Base-by-base conservation (phyloP, 2,113 vertebrate genomes). In the Vulpes vulpes region DNA sequence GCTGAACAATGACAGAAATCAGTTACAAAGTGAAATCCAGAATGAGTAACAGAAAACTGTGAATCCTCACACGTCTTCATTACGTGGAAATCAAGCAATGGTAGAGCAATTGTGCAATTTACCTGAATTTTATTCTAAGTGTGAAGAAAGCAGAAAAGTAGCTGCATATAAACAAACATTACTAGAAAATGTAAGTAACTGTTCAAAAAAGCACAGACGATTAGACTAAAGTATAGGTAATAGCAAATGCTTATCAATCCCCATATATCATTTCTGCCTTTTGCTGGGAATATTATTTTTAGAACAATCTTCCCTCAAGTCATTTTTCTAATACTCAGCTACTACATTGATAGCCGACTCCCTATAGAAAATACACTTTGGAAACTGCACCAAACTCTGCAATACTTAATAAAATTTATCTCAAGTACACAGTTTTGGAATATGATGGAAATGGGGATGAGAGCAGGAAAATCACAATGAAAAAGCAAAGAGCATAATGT, bases 351-450 rank as follows among this genome's bases (percentile, higher is more conserved):
- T 27, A 95, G 76, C 12, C 93, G 55, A 96, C 88, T 86, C 74
- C 85, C 89, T 82, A 94, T 93, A 92, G 95, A 96, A 95, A 92
- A 71, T 57, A 57, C 7, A 62, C 80, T 86, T 95, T 88, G 71
- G 16, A 97, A 98, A 94, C 79, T 96, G n/a, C 25, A 79, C 55
- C 59, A 71, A 85, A 92, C 35, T 85, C 60, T 92, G 85, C 38
- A 97, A 76, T 95, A 80, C 79, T 86, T 95, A 91, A 92, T 95
- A 96, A 91, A 87, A 95, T 96, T 93, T 96, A 94, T 93, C 94
- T 96, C 78, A 93, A 89, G 79, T 49, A 64, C n/a, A 89, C 97
- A 73, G 43, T 80, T 92, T 95, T 64, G n/a, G 49, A 83, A 80
- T 95, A 62, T 76, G 85, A 91, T 71, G 55, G 55, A 88, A 88